Evolutionary conservation across 2,888 invertebrate genomes (phyloP).

Genomic region (Synergus umbraculus): DNA sequence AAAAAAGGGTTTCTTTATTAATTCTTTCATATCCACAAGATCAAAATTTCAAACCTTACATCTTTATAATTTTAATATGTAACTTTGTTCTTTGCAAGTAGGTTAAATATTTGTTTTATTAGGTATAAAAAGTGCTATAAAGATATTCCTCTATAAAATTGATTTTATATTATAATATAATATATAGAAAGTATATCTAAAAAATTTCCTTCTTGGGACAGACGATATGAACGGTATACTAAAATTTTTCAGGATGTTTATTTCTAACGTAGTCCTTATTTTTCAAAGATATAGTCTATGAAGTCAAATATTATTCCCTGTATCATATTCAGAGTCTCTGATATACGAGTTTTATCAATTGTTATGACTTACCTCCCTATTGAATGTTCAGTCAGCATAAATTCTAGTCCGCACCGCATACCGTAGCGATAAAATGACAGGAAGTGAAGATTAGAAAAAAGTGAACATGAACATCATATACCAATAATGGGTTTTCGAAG

Average conservation of each 20-base stretch:
- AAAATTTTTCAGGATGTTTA: background rate
- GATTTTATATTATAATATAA: too few relatives aligned
- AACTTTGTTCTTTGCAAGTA: too few relatives aligned
- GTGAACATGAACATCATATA: background rate
- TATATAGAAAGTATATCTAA: too few relatives aligned
- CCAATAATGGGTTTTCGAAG: constrained; percentile 20
- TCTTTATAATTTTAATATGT: too few relatives aligned
- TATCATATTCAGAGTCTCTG: constrained; percentile 1
- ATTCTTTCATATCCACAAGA: too few relatives aligned
- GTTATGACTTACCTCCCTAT: background rate
- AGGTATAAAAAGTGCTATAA: too few relatives aligned
- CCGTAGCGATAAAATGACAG: constrained; percentile 37
- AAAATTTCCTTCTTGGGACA: too few relatives aligned
- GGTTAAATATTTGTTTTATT: too few relatives aligned
- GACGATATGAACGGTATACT: too few relatives aligned
- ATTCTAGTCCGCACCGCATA: background rate
- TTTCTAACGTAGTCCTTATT: background rate
- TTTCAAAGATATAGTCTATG: background rate
- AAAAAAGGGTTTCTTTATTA: too few relatives aligned
- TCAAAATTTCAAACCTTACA: too few relatives aligned
- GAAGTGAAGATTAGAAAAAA: constrained; percentile 29
- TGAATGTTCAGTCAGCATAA: constrained; percentile 19
- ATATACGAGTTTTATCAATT: constrained; percentile 10
- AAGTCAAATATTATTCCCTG: background rate
- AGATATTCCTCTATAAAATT: too few relatives aligned